Evolutionary conservation across 1,140 invertebrate genomes (phyloP).

Genomic region (Limonius californicus): DNA sequence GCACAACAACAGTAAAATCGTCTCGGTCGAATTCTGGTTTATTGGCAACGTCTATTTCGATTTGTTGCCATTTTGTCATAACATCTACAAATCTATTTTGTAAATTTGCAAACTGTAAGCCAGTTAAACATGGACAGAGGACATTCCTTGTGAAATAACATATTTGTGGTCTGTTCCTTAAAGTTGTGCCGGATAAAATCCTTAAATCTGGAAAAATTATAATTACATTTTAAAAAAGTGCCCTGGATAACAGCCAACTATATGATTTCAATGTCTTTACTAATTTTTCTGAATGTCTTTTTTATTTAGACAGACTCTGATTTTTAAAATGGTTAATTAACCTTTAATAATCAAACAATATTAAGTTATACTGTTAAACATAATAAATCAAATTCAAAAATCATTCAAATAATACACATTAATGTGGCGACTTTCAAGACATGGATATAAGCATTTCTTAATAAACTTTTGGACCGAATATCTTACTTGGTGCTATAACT

Average conservation of each 20-base stretch:
- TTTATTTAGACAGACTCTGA: too few species aligned
- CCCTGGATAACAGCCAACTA: too few species aligned
- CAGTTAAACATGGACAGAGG: slow-evolving; percentile 34
- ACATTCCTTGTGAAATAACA: slow-evolving; percentile 21
- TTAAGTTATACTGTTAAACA: slow-evolving; percentile 7
- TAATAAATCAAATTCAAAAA: too few species aligned
- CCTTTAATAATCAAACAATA: too few species aligned
- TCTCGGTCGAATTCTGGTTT: slow-evolving; percentile 48
- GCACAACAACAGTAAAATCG: slow-evolving; percentile 63
- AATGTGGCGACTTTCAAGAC: too few species aligned
- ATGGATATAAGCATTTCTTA: too few species aligned
- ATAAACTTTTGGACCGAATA: too few species aligned
- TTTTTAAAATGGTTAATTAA: too few species aligned
- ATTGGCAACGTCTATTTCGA: slow-evolving; percentile 44
- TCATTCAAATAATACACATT: too few species aligned
- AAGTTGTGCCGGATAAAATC: slow-evolving; percentile 36
- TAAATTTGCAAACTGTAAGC: slow-evolving; percentile 33
- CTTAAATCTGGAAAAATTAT: slow-evolving; percentile 42
- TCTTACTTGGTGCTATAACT: slow-evolving; percentile 52
- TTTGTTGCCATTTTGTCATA: slow-evolving; percentile 47
- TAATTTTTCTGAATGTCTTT: too few species aligned
- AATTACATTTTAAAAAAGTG: too few species aligned
- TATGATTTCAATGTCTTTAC: too few species aligned
- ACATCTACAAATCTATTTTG: slow-evolving; percentile 39
- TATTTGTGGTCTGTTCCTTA: slow-evolving; percentile 27